Percentiles rank a stretch among this genome's conserved stretches.
These are phyloP conservation scores for Cryptotermes secundus DNA, from an alignment of 1,140 invertebrate species.

Conservation along the genomic window DNA sequence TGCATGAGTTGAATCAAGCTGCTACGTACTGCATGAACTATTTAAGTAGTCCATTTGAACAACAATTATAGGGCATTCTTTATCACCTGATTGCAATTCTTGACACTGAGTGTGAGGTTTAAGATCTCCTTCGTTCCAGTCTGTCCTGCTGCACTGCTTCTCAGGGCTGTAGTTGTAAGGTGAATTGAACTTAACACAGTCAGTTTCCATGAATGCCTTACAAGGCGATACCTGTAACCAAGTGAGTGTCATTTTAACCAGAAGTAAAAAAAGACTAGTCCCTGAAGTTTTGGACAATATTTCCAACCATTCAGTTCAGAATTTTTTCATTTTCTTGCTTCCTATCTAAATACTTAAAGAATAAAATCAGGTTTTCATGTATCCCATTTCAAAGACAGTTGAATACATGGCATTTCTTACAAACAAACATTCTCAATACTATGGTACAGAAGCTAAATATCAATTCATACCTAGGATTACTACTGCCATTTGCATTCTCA, in stretches of 20 bases:
- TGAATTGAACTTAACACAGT: conserved; percentile 67
- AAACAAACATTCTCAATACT: not conserved
- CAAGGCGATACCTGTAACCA: conserved; percentile 59
- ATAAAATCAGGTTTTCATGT: no score
- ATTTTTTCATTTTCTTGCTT: no score
- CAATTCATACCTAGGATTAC: conserved; percentile 48
- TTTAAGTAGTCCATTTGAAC: not conserved
- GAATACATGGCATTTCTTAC: no score
- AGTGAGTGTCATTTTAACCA: not conserved
- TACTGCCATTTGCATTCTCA: conserved; percentile 54
- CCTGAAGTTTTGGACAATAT: no score
- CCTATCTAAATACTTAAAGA: no score
- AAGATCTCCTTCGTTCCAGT: conserved; percentile 51
- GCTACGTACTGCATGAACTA: no score
- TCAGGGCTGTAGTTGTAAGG: conserved; percentile 54
- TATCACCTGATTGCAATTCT: conserved; percentile 59
- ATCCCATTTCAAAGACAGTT: no score
- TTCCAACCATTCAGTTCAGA: no score
- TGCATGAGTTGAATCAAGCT: no score
- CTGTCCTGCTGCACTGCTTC: conserved; percentile 51
- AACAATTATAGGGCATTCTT: conserved; percentile 46
- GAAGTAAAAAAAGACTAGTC: no score
- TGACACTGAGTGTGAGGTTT: conserved; percentile 61
- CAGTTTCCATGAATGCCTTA: conserved; percentile 68
- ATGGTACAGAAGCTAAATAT: conserved; percentile 31